These are phyloP conservation scores for Argyresthia goedartella DNA, from an alignment of 2,888 invertebrate species.

Conservation along the genomic window DNA sequence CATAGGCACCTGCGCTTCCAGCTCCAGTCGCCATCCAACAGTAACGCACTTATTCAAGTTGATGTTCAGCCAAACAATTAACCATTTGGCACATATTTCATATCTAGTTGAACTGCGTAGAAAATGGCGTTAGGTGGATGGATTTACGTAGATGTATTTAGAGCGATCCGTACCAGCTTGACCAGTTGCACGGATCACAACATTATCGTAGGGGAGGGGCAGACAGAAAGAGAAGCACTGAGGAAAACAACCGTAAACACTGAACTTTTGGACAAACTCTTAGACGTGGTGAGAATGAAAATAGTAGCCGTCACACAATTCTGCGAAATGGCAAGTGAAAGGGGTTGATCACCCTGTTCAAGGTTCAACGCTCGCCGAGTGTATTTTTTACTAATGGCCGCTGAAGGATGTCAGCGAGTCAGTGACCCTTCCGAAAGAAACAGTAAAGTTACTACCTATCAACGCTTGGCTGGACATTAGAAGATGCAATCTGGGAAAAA, in stretches of 20 bases:
- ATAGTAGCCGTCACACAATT: conserved; percentile 9
- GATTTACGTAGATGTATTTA: conserved; percentile 5
- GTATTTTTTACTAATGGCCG: background rate
- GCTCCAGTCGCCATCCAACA: no score
- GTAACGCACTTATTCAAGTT: no score
- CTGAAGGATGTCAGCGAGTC: no score
- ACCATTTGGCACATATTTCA: no score
- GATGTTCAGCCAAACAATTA: no score
- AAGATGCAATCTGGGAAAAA: no score
- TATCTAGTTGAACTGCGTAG: no score
- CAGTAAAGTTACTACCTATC: no score
- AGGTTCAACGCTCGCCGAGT: conserved; percentile 34
- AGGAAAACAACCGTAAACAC: conserved; percentile 27
- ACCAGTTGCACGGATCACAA: conserved; percentile 11
- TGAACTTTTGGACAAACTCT: conserved; percentile 11
- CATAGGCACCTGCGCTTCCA: no score
- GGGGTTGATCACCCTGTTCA: conserved; percentile 29
- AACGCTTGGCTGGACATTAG: no score
- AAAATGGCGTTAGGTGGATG: background rate
- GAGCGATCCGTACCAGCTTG: conserved; percentile 3
- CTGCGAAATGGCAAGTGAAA: conserved; percentile 8
- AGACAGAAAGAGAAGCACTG: conserved; percentile 31
- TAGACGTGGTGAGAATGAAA: background rate
- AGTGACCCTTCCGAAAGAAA: no score
- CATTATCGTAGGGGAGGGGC: conserved; percentile 4